Percentiles rank a stretch among this genome's conserved stretches.
Conservation (phyloP, 2,113 vertebrate species). For the Albula glossodonta region DNA sequence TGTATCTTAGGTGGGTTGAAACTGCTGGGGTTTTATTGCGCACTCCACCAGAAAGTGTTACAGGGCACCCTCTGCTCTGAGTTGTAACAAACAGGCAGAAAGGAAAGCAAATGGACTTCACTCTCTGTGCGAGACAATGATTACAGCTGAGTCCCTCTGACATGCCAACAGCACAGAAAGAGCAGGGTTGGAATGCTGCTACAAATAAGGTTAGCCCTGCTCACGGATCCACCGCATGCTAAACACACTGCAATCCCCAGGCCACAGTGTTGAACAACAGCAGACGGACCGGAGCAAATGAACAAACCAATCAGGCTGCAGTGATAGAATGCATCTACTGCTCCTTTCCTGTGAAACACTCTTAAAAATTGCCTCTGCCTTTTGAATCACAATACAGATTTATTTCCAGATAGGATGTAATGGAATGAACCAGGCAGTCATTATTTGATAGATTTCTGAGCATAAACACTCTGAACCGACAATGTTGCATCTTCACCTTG, state of each 20-base stretch:
- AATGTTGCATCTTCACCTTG: neutral
- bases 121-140: neutral
- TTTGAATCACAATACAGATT: neutral
- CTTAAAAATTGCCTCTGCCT: neutral
- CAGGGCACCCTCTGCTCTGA: neutral
- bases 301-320: neutral
- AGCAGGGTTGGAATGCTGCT: neutral
- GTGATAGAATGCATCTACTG: neutral
- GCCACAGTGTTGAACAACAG: neutral
- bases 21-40: neutral
- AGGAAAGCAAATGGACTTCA: neutral
- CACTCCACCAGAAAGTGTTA: neutral
- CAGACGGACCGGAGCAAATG: too few species aligned
- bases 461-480: neutral
- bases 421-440: neutral
- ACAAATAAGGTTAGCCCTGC: neutral
- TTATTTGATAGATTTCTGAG: neutral
- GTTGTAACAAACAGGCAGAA: neutral
- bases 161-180: neutral
- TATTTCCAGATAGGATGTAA: neutral
- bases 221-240: too few species aligned
- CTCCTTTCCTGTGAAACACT: neutral
- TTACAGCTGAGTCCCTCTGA: neutral
- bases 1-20: neutral
- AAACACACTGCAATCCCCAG: too few species aligned